phyloP scores from a whole-genome alignment of 2,888 invertebrate species.

The Cephus runcator region DNA sequence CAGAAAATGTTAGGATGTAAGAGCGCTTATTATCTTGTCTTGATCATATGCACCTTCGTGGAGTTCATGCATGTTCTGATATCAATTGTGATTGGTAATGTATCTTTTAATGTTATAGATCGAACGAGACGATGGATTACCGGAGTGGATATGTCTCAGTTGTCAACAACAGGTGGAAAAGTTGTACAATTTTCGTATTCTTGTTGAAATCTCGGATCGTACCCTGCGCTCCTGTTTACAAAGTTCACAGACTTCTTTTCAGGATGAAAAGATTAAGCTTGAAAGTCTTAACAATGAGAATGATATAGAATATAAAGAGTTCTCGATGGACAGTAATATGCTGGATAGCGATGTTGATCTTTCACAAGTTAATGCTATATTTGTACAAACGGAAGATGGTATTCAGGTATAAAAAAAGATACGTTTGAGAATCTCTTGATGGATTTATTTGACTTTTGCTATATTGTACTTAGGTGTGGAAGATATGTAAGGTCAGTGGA shows the following conservation, averaged over 20 bases:
- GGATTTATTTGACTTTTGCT: background rate
- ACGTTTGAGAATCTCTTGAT: background rate
- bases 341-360: slow-evolving; percentile 19
- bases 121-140: slow-evolving; percentile 42
- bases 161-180: slow-evolving; percentile 45
- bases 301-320: slow-evolving; percentile 22
- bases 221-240: slow-evolving; percentile 41
- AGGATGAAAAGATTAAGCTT: slow-evolving; percentile 6
- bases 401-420: slow-evolving; percentile 20
- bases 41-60: background rate
- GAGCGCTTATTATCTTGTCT: background rate
- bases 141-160: slow-evolving; percentile 40
- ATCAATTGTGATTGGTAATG: background rate
- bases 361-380: slow-evolving; percentile 25
- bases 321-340: slow-evolving; percentile 8
- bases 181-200: slow-evolving; percentile 45
- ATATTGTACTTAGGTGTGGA: slow-evolving; percentile 19
- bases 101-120: slow-evolving; percentile 34
- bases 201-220: slow-evolving; percentile 47
- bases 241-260: background rate
- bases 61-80: background rate
- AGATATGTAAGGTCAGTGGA: slow-evolving; percentile 25
- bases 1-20: background rate
- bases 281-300: slow-evolving; percentile 22
- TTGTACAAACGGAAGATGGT: slow-evolving; percentile 27